Evolutionary conservation across 2,888 invertebrate genomes (phyloP).

Genomic region (Schrankia costaestrigalis): DNA sequence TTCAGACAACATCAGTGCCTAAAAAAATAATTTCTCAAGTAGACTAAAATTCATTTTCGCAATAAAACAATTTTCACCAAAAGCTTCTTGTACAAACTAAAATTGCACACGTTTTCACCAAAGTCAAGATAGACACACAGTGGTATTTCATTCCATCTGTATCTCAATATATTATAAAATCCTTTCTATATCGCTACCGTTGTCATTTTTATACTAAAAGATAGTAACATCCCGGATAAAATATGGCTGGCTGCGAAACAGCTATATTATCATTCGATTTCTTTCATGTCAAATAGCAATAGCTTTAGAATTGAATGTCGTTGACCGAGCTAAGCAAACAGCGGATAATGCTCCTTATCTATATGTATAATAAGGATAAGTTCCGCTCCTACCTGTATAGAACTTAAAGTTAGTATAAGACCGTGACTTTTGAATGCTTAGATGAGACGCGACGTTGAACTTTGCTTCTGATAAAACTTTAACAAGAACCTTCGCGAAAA

Average conservation of each 20-base stretch:
- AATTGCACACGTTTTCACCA: neutral
- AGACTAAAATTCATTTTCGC: too few species aligned
- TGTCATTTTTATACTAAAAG: constrained; percentile 17
- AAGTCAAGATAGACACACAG: neutral
- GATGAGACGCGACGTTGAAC: constrained; percentile 43
- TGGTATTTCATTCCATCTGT: constrained; percentile 2
- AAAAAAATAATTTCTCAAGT: too few species aligned
- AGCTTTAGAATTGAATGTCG: constrained; percentile 54
- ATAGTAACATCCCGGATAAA: constrained; percentile 35
- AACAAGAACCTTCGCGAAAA: constrained; percentile 39
- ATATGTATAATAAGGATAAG: constrained; percentile 13
- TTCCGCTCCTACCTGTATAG: constrained; percentile 32
- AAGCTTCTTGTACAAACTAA: too few species aligned
- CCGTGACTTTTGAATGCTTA: constrained; percentile 63
- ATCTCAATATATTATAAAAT: constrained; percentile 5
- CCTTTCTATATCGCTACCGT: constrained; percentile 13
- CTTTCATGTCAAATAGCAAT: constrained; percentile 66
- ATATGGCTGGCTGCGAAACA: constrained; percentile 33
- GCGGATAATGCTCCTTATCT: constrained; percentile 32
- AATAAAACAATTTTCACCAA: too few species aligned
- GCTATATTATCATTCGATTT: constrained; percentile 46
- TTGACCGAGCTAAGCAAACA: constrained; percentile 60
- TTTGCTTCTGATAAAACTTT: constrained; percentile 50
- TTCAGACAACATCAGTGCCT: too few species aligned
- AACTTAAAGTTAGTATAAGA: constrained; percentile 54